Percentiles rank a stretch among this genome's conserved stretches.
Evolutionary conservation across 2,113 vertebrate genomes (phyloP).

Genomic region (Pao palembangensis): DNA sequence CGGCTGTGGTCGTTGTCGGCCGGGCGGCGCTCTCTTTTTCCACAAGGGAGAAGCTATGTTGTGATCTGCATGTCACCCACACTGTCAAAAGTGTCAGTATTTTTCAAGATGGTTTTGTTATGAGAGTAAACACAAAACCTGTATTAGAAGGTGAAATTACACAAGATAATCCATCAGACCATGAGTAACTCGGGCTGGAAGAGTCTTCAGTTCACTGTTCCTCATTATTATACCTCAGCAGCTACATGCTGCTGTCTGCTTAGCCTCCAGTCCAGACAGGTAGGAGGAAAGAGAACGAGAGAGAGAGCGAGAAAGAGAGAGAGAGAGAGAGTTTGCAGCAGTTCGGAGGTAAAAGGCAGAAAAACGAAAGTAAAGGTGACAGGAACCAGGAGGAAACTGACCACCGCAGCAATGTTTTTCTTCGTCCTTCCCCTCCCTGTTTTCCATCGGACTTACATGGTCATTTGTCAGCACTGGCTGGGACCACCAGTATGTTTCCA

Average conservation of each 20-base stretch:
- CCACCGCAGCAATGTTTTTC: slow-evolving; percentile 44
- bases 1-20: slow-evolving; percentile 30
- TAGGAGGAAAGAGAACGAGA: slow-evolving; percentile 27
- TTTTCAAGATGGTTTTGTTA: slow-evolving; percentile 13
- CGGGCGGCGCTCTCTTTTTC: slow-evolving; percentile 57
- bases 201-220: slow-evolving; percentile 18
- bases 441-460: slow-evolving; percentile 68
- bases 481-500: slow-evolving; percentile 68
- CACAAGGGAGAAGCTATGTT: slow-evolving; percentile 60
- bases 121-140: too few species aligned
- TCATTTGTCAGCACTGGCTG: slow-evolving; percentile 54
- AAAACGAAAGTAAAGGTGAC: slow-evolving; percentile 10
- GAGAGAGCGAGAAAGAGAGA: slow-evolving; percentile 1
- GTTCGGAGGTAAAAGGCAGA: slow-evolving; percentile 9
- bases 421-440: slow-evolving; percentile 54
- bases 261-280: slow-evolving; percentile 39
- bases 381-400: slow-evolving; percentile 23
- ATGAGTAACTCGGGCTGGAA: too few species aligned
- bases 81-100: slow-evolving; percentile 48
- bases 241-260: slow-evolving; percentile 35
- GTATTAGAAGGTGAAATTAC: too few species aligned
- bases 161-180: too few species aligned
- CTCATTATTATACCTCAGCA: slow-evolving; percentile 51
- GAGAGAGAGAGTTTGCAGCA: neutral
- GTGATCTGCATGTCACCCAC: slow-evolving; percentile 54